A percentile compares a stretch with the other conserved stretches of the same genome.
Conservation (phyloP, 2,888 invertebrate species). For the Cheilosia variabilis region DNA sequence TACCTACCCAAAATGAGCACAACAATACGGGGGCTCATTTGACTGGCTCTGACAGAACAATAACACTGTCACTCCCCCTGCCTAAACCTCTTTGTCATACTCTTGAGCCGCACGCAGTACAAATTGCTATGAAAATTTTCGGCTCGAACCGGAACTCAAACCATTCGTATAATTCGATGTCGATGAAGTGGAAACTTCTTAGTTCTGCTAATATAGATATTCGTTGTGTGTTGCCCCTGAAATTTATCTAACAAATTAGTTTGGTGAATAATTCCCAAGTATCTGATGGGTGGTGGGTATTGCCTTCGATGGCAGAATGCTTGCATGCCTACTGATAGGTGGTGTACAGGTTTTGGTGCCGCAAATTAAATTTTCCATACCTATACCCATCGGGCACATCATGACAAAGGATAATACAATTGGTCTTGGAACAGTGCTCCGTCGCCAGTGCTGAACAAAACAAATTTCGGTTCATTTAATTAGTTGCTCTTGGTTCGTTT, state of each 20-base stretch:
- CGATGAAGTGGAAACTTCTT: slow-evolving; percentile 54
- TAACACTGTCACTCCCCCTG: background rate
- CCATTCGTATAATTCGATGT: slow-evolving; percentile 38
- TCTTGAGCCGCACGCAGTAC: background rate
- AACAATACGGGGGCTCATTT: slow-evolving; percentile 2
- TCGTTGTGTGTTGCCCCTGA: slow-evolving; percentile 14
- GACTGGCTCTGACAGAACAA: slow-evolving; percentile 27
- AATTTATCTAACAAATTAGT: slow-evolving; percentile 45
- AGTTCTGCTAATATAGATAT: slow-evolving; percentile 50
- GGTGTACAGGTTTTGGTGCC: background rate
- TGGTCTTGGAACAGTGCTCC: slow-evolving; percentile 4
- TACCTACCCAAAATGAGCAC: background rate
- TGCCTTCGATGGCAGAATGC: background rate
- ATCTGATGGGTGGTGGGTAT: background rate
- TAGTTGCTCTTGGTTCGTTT: slow-evolving; percentile 36
- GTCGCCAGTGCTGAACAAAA: slow-evolving; percentile 27
- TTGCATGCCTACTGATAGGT: background rate
- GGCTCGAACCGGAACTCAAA: slow-evolving; percentile 17
- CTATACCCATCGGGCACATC: slow-evolving; percentile 11
- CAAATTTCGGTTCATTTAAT: slow-evolving; percentile 48
- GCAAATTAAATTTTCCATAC: slow-evolving; percentile 32
- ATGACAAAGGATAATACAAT: slow-evolving; percentile 40
- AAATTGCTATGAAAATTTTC: background rate
- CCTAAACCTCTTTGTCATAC: background rate
- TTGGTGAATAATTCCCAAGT: slow-evolving; percentile 28